Percentiles rank a stretch among this genome's conserved stretches.
Conservation (phyloP, 2,113 vertebrate genomes). For the Gambusia affinis region DNA sequence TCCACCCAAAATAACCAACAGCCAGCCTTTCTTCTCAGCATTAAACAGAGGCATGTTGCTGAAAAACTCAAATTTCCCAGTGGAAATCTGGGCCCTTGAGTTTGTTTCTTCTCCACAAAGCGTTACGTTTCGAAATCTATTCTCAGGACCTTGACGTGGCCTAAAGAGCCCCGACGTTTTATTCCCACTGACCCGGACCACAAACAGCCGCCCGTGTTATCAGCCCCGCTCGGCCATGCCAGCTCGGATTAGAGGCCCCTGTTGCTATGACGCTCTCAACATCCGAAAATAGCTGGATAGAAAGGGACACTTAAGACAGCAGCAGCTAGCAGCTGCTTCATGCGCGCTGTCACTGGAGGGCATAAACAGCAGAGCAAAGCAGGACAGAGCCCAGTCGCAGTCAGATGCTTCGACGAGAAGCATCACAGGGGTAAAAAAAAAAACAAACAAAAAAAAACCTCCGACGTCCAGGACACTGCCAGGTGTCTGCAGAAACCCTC, state of each 20-base stretch:
- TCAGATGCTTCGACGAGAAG: constrained; percentile 10
- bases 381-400: constrained; percentile 27
- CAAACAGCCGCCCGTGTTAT: constrained; percentile 15
- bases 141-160: background rate
- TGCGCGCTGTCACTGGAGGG: constrained; percentile 31
- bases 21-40: no score
- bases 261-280: constrained; percentile 49
- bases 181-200: constrained; percentile 4
- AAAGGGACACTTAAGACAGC: constrained; percentile 64
- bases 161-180: background rate
- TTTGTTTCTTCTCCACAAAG: background rate
- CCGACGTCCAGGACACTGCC: constrained; percentile 4
- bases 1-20: no score
- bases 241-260: constrained; percentile 55
- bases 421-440: constrained; percentile 6
- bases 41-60: background rate
- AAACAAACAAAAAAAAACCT: background rate
- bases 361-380: constrained; percentile 44
- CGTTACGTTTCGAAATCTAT: background rate
- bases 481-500: constrained; percentile 12
- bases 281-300: constrained; percentile 77
- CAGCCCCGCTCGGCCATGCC: constrained; percentile 66
- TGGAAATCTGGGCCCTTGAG: background rate
- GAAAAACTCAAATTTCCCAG: background rate
- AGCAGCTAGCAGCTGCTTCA: constrained; percentile 65